Evolutionary conservation across 2,113 vertebrate genomes (phyloP), one percentile per base, ranked within the genome.

Genomic region (Dicrurus megarhynchus): DNA sequence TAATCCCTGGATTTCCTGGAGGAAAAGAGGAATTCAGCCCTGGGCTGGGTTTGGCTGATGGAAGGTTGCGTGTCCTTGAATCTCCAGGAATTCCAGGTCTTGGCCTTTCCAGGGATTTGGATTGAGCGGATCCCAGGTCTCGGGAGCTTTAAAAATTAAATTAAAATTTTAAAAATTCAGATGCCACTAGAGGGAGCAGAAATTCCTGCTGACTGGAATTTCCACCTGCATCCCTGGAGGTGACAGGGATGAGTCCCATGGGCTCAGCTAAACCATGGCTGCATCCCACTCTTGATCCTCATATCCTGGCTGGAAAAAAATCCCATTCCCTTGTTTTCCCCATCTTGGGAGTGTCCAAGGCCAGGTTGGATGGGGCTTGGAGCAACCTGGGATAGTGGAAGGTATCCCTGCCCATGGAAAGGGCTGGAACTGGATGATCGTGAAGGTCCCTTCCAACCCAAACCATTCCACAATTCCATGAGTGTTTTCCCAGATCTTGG

Each of bases 51-150:
- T 59, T 47, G 61, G n/a, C 30, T 16, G 4, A 16, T 12, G 46
- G 39, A 47, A 19, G 16, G 18, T 2, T 52, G 6, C 1, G 3
- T 16, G 17, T 57, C 49, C 76, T 74, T 21, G 8, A 35, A 63
- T 64, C 13, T 32, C 67, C 12, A 2, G 32, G 9, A 32, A 32
- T 64, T 63, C 7, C 3, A 32, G 30, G 47, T 7, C 19, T 47
- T 42, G 53, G 37, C 17, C 15, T 52, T 77, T 26, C 42, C 2
- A 3, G 37, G 12, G 27, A 2, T 23, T 24, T 10, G 11, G 24
- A 18, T 6, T 17, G 44, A 35, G 59, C 1, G 0, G 42, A 16
- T 28, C 19, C 5, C 2, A 0, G 35, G 3, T 41, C 7, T n/a
- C 6, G 20, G 20, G 23, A 39, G 47, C 23, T 39, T 61, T n/a